Evolutionary conservation across 2,888 invertebrate species (phyloP).

Genomic region (Polia nebulosa): DNA sequence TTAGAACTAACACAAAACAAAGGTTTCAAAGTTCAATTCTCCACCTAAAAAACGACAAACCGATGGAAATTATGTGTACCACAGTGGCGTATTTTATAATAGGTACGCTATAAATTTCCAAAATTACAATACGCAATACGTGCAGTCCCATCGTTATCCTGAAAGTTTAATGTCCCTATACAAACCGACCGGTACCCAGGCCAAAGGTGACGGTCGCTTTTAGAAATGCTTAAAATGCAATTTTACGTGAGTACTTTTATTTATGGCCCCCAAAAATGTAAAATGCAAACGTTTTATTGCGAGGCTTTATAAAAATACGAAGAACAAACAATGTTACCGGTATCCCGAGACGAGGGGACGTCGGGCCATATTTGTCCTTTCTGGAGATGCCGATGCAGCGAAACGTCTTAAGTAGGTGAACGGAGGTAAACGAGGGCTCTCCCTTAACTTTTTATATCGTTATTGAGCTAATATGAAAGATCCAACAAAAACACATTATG

Average conservation of each 20-base stretch:
- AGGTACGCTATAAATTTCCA: slow-evolving; percentile 75
- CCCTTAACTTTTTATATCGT: slow-evolving; percentile 51
- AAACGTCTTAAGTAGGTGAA: slow-evolving; percentile 74
- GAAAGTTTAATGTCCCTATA: slow-evolving; percentile 78
- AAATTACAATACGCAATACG: slow-evolving; percentile 77
- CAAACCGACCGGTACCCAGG: slow-evolving; percentile 75
- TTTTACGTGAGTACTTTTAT: slow-evolving; percentile 88
- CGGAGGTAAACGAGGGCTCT: slow-evolving; percentile 70
- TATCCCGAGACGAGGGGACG: slow-evolving; percentile 85
- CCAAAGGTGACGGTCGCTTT: slow-evolving; percentile 86
- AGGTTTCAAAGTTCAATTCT: slow-evolving; percentile 50
- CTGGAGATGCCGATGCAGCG: slow-evolving; percentile 77
- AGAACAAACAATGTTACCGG: slow-evolving; percentile 89
- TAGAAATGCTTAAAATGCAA: slow-evolving; percentile 90
- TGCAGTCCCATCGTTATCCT: slow-evolving; percentile 76
- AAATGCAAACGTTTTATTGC: slow-evolving; percentile 90
- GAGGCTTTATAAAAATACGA: slow-evolving; percentile 87
- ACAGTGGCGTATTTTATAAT: slow-evolving; percentile 52
- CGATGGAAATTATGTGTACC: slow-evolving; percentile 43
- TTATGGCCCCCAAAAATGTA: slow-evolving; percentile 89
- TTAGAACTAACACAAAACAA: slow-evolving; percentile 70
- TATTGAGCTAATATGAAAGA: slow-evolving; percentile 51
- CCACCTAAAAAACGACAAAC: slow-evolving; percentile 42
- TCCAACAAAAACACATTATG: slow-evolving; percentile 54
- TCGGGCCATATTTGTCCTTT: slow-evolving; percentile 83